Evolutionary conservation across 2,797 vertebrate species (phyloP).

Genomic region (Iguana delicatissima): DNA sequence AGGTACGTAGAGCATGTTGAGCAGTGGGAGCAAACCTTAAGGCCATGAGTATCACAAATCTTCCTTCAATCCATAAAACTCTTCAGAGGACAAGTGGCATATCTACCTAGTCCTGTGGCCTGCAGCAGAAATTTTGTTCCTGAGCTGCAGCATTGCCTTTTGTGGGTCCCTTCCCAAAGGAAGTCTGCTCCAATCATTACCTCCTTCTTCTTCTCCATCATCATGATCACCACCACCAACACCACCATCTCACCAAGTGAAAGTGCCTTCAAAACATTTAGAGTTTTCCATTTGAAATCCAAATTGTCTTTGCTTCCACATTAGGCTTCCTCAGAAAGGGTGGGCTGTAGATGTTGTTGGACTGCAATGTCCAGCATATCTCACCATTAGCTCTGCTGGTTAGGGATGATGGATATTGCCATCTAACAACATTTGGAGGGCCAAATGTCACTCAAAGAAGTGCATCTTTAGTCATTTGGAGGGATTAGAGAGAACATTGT

Average conservation of each 20-base stretch:
- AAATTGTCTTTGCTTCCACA: neutral
- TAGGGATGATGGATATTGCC: neutral
- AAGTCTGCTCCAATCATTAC: neutral
- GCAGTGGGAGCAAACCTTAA: neutral
- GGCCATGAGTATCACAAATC: conserved; percentile 21
- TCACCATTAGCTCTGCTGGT: neutral
- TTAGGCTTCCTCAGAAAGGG: neutral
- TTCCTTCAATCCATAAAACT: neutral
- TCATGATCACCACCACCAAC: neutral
- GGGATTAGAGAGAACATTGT: neutral
- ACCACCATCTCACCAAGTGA: rapidly evolving
- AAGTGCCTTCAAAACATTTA: rapidly evolving
- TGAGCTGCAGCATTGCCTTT: rapidly evolving
- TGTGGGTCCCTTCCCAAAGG: neutral
- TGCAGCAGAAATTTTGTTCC: neutral
- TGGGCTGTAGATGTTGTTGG: neutral
- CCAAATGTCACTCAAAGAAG: neutral
- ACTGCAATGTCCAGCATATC: neutral
- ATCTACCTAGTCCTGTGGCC: neutral
- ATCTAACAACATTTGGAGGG: neutral
- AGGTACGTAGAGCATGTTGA: conserved; percentile 25
- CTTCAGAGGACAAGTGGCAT: neutral
- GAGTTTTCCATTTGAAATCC: neutral
- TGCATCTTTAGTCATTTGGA: too few relatives aligned
- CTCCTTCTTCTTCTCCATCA: too few relatives aligned